Conservation (phyloP, 2,888 invertebrate genomes). For the Leptinotarsa tumamoca region DNA sequence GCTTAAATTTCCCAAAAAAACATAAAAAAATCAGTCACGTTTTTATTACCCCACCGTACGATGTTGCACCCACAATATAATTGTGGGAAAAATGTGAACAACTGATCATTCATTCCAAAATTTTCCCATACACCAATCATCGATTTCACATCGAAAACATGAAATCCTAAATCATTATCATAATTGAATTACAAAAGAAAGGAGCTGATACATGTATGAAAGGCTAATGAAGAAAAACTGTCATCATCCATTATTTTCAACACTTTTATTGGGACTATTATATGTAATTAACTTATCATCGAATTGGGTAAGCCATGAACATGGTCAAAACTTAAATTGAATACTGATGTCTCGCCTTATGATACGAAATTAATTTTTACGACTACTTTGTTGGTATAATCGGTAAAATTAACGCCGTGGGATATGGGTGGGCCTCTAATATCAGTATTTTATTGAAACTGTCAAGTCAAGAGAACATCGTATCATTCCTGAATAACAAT, state of each 20-base stretch:
- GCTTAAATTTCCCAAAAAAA: too few species aligned
- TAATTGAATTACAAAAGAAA: conserved; percentile 10
- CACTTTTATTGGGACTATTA: conserved; percentile 20
- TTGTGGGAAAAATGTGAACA: background rate
- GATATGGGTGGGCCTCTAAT: conserved; percentile 2
- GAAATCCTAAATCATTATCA: conserved; percentile 6
- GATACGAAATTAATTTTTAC: conserved; percentile 7
- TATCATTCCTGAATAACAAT: background rate
- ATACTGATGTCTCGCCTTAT: conserved; percentile 3
- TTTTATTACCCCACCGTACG: background rate
- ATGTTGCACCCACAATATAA: conserved; percentile 9
- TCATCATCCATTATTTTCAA: conserved; percentile 6
- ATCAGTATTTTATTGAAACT: background rate
- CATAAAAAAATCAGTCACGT: too few species aligned
- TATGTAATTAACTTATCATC: conserved; percentile 14
- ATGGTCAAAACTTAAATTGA: conserved; percentile 19
- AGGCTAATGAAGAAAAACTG: conserved; percentile 5
- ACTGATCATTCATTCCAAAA: background rate
- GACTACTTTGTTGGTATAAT: conserved; percentile 16
- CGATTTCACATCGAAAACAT: conserved; percentile 9
- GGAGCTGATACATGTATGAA: background rate
- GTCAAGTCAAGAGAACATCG: conserved; percentile 5
- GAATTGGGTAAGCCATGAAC: conserved; percentile 9
- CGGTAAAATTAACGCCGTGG: background rate
- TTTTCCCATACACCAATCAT: conserved; percentile 16